phyloP scores from a whole-genome alignment of 2,113 vertebrate species.

The Cryptomyrus ogoouensis region DNA sequence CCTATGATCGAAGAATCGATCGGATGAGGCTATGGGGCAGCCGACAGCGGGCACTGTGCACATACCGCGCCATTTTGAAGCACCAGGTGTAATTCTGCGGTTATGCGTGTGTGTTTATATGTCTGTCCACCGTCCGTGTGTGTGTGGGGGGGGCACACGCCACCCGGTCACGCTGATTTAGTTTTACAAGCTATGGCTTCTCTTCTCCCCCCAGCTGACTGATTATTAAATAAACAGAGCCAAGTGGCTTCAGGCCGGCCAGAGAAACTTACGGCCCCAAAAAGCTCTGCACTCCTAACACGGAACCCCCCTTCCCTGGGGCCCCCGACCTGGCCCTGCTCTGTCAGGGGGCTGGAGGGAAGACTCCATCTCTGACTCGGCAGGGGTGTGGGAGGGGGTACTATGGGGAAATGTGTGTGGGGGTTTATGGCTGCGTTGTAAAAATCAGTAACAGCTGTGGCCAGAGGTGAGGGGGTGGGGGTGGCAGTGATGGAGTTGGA shows the following conservation, averaged over 20 bases:
- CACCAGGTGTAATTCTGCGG: background rate
- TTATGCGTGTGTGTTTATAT: background rate
- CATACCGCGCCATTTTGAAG: background rate
- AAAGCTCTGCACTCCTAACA: slow-evolving; percentile 25
- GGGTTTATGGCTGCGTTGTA: slow-evolving; percentile 45
- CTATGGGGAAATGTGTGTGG: slow-evolving; percentile 36
- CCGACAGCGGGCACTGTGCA: background rate
- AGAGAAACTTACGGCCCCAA: slow-evolving; percentile 42
- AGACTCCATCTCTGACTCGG: slow-evolving; percentile 18
- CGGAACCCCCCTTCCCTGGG: slow-evolving; percentile 29
- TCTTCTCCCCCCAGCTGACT: slow-evolving; percentile 64
- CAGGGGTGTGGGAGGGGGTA: slow-evolving; percentile 35
- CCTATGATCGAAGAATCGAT: background rate
- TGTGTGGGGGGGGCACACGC: slow-evolving; percentile 38
- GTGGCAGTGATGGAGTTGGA: background rate
- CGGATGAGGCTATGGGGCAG: background rate
- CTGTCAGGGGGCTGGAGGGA: slow-evolving; percentile 17
- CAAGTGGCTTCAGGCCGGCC: slow-evolving; percentile 53
- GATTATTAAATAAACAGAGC: slow-evolving; percentile 70
- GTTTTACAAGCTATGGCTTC: slow-evolving; percentile 67
- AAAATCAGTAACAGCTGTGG: slow-evolving; percentile 38
- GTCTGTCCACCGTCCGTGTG: background rate
- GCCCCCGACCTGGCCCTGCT: slow-evolving; percentile 54
- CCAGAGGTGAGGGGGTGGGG: slow-evolving; percentile 6
- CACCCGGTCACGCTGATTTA: slow-evolving; percentile 58